These are phyloP conservation scores for Argya squamiceps DNA, from an alignment of 2,797 vertebrate species.

Conservation along the genomic window DNA sequence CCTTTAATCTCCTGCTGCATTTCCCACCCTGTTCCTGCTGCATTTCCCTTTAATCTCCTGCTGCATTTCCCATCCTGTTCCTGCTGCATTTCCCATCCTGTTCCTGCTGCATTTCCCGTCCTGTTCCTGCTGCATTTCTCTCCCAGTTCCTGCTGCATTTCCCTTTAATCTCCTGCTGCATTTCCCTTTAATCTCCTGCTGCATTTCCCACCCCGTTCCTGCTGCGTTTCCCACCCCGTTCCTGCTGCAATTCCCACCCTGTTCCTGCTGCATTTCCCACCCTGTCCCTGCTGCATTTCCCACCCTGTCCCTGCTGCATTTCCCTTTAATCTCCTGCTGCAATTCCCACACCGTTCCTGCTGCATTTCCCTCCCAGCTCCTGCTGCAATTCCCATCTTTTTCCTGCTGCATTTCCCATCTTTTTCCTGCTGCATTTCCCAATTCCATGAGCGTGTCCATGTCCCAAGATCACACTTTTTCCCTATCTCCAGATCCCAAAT, in stretches of 20 bases:
- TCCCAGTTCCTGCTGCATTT: too few relatives aligned
- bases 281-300: background rate
- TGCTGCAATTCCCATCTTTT: background rate
- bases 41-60: background rate
- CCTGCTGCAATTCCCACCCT: background rate
- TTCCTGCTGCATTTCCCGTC: background rate
- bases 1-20: background rate
- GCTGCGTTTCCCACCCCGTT: background rate
- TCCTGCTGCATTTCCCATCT: background rate
- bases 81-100: background rate
- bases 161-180: too few relatives aligned
- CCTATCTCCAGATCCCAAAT: fast-evolving
- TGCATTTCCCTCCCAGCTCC: background rate
- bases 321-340: background rate
- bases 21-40: background rate
- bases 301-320: background rate
- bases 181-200: background rate
- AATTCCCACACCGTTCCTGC: background rate
- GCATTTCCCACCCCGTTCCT: background rate
- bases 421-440: background rate
- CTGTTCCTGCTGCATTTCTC: background rate
- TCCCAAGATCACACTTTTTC: fast-evolving
- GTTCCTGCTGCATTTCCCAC: background rate
- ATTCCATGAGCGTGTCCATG: fast-evolving
- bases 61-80: background rate